These are phyloP conservation scores for Macrobrachium nipponense DNA, from an alignment of 1,140 invertebrate species.

Conservation along the genomic window DNA sequence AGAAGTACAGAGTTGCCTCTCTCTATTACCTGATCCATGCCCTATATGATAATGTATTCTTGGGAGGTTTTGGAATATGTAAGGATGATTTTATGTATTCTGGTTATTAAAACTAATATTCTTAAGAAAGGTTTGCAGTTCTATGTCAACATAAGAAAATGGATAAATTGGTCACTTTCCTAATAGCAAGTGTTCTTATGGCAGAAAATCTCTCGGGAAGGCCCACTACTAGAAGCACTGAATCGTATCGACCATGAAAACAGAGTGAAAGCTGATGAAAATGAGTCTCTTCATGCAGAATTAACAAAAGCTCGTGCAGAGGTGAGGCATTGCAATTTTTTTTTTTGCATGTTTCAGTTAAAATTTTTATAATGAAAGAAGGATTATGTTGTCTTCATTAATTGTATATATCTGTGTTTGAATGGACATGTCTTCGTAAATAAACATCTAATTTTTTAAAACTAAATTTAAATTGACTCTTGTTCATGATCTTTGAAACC, in stretches of 20 bases:
- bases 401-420: background rate
- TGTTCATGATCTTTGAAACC: too few relatives aligned
- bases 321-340: background rate
- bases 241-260: constrained; percentile 42
- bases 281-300: constrained; percentile 40
- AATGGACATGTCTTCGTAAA: background rate
- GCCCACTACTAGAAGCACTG: constrained; percentile 40
- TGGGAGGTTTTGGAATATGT: too few relatives aligned
- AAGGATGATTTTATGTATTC: too few relatives aligned
- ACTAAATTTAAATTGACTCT: too few relatives aligned
- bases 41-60: too few relatives aligned
- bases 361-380: background rate
- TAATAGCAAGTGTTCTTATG: too few relatives aligned
- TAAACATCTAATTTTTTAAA: background rate
- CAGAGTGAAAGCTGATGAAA: constrained; percentile 28
- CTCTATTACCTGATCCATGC: too few relatives aligned
- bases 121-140: too few relatives aligned
- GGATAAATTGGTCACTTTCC: too few relatives aligned
- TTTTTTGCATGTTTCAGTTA: background rate
- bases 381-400: background rate
- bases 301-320: constrained; percentile 17
- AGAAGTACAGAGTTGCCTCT: too few relatives aligned
- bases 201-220: constrained; percentile 49
- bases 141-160: too few relatives aligned
- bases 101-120: too few relatives aligned